phyloP scores from a whole-genome alignment of 1,140 invertebrate species.

The Drosophila quadrilineata region DNA sequence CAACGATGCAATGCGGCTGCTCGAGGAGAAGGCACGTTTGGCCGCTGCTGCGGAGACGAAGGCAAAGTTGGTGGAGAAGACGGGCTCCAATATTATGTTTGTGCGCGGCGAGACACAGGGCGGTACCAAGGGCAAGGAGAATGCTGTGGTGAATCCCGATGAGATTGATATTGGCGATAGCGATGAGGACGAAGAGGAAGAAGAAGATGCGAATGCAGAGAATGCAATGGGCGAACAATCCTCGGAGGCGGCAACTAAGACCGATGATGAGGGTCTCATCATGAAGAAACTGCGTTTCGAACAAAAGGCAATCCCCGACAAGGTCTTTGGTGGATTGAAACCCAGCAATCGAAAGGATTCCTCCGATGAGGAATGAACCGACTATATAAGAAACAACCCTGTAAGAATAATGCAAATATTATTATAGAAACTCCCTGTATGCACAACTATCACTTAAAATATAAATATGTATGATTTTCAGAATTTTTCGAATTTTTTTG shows the following conservation, averaged over 20 bases:
- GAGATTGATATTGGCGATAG: slow-evolving; percentile 96
- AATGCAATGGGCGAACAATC: slow-evolving; percentile 81
- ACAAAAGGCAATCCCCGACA: slow-evolving; percentile 90
- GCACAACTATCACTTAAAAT: no score
- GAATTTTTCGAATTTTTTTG: no score
- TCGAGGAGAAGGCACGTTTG: slow-evolving; percentile 89
- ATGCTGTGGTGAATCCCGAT: slow-evolving; percentile 92
- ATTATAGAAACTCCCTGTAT: no score
- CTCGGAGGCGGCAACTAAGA: slow-evolving; percentile 54
- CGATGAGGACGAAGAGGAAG: slow-evolving; percentile 87
- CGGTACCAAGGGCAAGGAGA: slow-evolving; percentile 84
- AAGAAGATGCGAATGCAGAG: slow-evolving; percentile 84
- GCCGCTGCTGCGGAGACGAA: slow-evolving; percentile 73
- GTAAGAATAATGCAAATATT: no score
- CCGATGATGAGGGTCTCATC: slow-evolving; percentile 82
- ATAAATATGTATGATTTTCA: no score
- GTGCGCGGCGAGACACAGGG: slow-evolving; percentile 93
- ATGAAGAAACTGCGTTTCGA: slow-evolving; percentile 87
- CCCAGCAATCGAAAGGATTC: slow-evolving; percentile 43
- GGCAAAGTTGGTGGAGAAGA: slow-evolving; percentile 49
- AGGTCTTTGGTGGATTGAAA: slow-evolving; percentile 92
- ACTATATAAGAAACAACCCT: no score
- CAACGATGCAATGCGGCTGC: slow-evolving; percentile 93
- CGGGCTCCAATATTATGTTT: slow-evolving; percentile 88
- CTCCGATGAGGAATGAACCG: slow-evolving; percentile 59